These are phyloP conservation scores for Drosophila rufa DNA, from an alignment of 1,140 invertebrate genomes.

Conservation along the genomic window DNA sequence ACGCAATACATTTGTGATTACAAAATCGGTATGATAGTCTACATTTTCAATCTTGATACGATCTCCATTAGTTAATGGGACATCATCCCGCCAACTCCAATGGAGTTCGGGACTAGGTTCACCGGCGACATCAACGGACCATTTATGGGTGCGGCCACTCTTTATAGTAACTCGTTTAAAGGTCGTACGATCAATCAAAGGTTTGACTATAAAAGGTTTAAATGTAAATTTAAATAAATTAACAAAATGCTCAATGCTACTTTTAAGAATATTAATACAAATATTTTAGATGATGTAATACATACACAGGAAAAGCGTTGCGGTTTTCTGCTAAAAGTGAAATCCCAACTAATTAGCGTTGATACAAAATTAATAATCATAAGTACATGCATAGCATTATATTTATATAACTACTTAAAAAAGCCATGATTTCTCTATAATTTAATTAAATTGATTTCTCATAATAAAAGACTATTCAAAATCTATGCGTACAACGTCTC, in stretches of 20 bases:
- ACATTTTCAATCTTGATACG: slow-evolving; percentile 95
- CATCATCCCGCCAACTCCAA: slow-evolving; percentile 94
- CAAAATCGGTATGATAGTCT: slow-evolving; percentile 96
- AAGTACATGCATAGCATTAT: slow-evolving; percentile 16
- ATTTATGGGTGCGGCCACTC: slow-evolving; percentile 96
- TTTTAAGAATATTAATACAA: background rate
- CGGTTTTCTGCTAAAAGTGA: slow-evolving; percentile 32
- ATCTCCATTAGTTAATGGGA: slow-evolving; percentile 92
- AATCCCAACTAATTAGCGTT: background rate
- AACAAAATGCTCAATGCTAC: slow-evolving; percentile 17
- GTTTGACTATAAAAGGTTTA: slow-evolving; percentile 90
- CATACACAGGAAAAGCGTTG: slow-evolving; percentile 45
- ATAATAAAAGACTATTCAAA: background rate
- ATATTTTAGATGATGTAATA: slow-evolving; percentile 11
- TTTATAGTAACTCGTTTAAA: slow-evolving; percentile 95
- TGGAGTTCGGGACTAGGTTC: slow-evolving; percentile 94
- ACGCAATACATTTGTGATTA: slow-evolving; percentile 92
- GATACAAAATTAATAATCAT: background rate
- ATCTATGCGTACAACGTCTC: background rate
- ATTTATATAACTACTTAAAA: background rate
- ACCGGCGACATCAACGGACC: slow-evolving; percentile 95
- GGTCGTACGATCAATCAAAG: slow-evolving; percentile 95
- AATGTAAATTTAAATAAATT: slow-evolving; percentile 27
- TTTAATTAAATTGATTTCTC: background rate
- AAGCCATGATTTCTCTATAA: background rate